Evolutionary conservation across 2,113 vertebrate species (phyloP).

Genomic region (Thalassarche chlororhynchos): DNA sequence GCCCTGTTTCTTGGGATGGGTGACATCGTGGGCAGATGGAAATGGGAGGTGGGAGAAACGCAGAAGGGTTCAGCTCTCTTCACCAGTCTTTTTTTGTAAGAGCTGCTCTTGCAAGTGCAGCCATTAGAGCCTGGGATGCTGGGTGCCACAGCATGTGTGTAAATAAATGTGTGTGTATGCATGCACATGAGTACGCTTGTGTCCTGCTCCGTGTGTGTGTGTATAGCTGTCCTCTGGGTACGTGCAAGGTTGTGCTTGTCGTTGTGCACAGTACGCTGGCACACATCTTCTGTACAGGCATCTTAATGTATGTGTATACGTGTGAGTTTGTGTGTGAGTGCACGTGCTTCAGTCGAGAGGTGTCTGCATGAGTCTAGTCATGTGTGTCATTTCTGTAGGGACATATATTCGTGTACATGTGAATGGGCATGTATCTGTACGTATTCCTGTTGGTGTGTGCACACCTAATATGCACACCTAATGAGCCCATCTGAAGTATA

Average conservation of each 20-base stretch:
- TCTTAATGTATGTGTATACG: neutral
- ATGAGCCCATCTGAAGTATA: fast-evolving
- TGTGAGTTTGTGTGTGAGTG: neutral
- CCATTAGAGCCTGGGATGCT: neutral
- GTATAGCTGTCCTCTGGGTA: neutral
- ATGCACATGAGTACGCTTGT: neutral
- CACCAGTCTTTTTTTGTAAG: neutral
- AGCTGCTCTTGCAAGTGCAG: neutral
- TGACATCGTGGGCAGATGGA: neutral
- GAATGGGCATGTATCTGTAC: neutral
- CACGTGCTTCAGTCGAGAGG: neutral
- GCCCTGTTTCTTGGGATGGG: slow-evolving; percentile 23
- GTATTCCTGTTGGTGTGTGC: neutral
- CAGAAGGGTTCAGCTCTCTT: neutral
- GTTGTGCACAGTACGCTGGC: neutral
- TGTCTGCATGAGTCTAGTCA: neutral
- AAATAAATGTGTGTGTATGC: neutral
- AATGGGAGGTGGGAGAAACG: slow-evolving; percentile 26
- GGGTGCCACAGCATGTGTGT: neutral
- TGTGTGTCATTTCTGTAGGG: neutral
- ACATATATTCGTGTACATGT: neutral
- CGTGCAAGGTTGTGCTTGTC: neutral
- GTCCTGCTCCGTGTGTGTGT: neutral
- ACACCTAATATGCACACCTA: neutral
- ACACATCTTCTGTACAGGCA: neutral